A percentile compares a stretch with the other conserved stretches of the same genome.
These are phyloP conservation scores for Sphyrna mokarran DNA, from an alignment of 2,113 vertebrate genomes.

Conservation along the genomic window DNA sequence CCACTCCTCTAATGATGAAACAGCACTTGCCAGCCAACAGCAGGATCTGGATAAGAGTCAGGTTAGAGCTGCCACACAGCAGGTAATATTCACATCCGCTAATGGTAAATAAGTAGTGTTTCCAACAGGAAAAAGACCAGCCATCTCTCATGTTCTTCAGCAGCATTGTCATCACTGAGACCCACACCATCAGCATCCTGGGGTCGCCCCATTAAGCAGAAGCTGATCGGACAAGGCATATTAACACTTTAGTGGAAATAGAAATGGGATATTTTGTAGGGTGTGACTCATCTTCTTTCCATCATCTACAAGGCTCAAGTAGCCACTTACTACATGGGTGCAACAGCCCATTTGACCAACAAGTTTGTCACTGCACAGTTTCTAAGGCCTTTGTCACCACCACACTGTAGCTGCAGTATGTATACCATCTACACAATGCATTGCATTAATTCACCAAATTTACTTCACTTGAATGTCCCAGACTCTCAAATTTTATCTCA, in stretches of 20 bases:
- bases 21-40: neutral
- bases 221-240: neutral
- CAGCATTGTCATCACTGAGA: neutral
- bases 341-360: no score
- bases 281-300: neutral
- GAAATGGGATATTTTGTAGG: neutral
- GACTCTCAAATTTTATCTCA: neutral
- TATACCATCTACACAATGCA: neutral
- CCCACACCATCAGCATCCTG: neutral
- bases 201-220: neutral
- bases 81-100: neutral
- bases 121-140: neutral
- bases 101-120: neutral
- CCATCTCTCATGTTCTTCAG: neutral
- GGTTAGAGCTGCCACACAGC: neutral
- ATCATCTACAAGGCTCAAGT: neutral
- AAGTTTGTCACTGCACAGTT: no score
- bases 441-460: neutral
- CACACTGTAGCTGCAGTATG: neutral
- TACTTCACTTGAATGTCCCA: neutral
- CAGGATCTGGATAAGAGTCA: neutral
- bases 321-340: no score
- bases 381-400: neutral
- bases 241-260: neutral
- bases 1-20: neutral